phyloP scores from a whole-genome alignment of 2,888 invertebrate species.

The Octodonta nipae region DNA sequence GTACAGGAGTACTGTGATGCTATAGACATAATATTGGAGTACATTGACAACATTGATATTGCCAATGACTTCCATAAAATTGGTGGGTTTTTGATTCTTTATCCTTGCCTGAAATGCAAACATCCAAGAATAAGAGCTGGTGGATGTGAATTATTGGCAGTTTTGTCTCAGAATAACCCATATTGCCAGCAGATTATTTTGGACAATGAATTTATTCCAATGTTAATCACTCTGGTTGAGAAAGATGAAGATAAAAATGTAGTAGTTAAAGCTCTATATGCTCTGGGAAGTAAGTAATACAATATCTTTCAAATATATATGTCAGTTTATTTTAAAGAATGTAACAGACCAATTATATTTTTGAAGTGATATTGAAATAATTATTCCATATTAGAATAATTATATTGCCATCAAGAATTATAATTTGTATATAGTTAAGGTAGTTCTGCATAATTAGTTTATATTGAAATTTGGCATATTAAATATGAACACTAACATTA shows the following conservation, averaged over 20 bases:
- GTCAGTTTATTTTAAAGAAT: too few species aligned
- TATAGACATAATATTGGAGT: slow-evolving; percentile 53
- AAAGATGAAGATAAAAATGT: slow-evolving; percentile 44
- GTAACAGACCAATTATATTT: too few species aligned
- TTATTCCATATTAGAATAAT: too few species aligned
- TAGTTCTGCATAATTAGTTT: too few species aligned
- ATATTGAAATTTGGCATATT: too few species aligned
- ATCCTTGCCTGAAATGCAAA: slow-evolving; percentile 49
- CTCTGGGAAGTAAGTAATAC: slow-evolving; percentile 71
- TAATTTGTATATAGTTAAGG: too few species aligned
- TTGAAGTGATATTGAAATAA: too few species aligned
- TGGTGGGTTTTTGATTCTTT: slow-evolving; percentile 64
- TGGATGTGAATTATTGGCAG: slow-evolving; percentile 59
- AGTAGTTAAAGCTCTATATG: slow-evolving; percentile 59
- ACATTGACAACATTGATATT: slow-evolving; percentile 62
- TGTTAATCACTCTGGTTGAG: slow-evolving; percentile 46
- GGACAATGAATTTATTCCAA: slow-evolving; percentile 49
- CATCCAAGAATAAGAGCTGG: slow-evolving; percentile 48
- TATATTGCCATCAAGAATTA: too few species aligned
- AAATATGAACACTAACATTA: too few species aligned
- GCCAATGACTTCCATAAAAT: slow-evolving; percentile 78
- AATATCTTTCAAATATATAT: too few species aligned
- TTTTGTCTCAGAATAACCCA: slow-evolving; percentile 74
- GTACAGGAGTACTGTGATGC: slow-evolving; percentile 47
- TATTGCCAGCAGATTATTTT: slow-evolving; percentile 63